Evolutionary conservation across 2,797 vertebrate genomes (phyloP), one percentile per base, ranked within the genome.

Genomic region (Heterohyrax brucei): DNA sequence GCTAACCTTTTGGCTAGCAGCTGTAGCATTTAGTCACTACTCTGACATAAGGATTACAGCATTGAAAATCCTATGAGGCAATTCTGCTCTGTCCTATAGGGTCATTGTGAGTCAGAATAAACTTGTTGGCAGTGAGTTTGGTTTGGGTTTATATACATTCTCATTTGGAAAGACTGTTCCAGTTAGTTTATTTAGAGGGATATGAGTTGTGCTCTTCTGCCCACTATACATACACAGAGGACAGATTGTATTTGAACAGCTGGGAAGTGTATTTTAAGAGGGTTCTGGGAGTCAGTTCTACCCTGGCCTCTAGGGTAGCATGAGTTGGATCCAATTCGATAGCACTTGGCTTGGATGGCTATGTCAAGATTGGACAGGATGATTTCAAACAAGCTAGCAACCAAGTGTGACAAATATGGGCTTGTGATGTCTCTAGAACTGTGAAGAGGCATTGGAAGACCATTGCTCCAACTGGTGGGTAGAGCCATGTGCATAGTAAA

Each of bases 221-320:
- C 82, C 56, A 82, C 19, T 24, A 8, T 10, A 50, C 13, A 26
- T 0, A 3, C 56, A 22, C 28, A 72, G 81, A 92, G 81, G 79
- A 59, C 28, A n/a, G 84, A 59, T 44, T 33, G 18, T 62, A n/a
- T 97, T 78, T 95, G 81, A 77, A 86, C 70, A 94, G 90, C 95
- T 83, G 82, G 87, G 16, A 28, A 78, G 26, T n/a, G 10, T 76
- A 76, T 86, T 88, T 96, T 75, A 90, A 87, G 75, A 87, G 84
- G 9, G 46, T 21, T 94, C 50, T 39, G 39, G 39, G 39, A 39
- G 39, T 39, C 39, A 39, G 39, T 39, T 39, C 39, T 39, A 39
- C 39, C 39, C 39, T 39, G 39, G 39, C 39, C 39, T 39, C 39
- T 39, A 39, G 39, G 39, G 39, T 39, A 2, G 39, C 39, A 39